A percentile compares a stretch with the other conserved stretches of the same genome.
Evolutionary conservation across 2,797 vertebrate species (phyloP).

Genomic region (Leptodactylus fallax): DNA sequence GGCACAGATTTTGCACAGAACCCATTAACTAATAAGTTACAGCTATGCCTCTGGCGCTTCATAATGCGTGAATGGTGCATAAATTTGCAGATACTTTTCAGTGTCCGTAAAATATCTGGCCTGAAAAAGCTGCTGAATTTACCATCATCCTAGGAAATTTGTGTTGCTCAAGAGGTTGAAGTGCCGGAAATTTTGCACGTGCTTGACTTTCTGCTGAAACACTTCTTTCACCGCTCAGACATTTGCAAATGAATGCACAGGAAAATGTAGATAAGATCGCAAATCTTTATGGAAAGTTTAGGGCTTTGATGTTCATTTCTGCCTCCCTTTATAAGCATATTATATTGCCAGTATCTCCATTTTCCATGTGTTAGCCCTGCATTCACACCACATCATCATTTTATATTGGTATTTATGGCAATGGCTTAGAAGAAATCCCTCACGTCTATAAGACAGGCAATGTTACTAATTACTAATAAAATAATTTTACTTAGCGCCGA

Average conservation of each 20-base stretch:
- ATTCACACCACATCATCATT: not conserved
- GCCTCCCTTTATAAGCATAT: not conserved
- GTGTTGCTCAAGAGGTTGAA: not conserved
- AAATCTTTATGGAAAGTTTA: conserved; percentile 11
- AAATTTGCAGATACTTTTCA: no score
- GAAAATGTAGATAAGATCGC: conserved; percentile 1
- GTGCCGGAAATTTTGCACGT: not conserved
- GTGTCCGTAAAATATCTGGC: no score
- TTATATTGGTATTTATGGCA: not conserved
- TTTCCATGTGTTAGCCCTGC: not conserved
- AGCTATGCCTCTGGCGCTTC: no score
- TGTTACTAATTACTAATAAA: not conserved
- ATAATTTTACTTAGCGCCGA: no score
- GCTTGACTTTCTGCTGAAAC: not conserved
- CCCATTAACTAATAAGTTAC: no score
- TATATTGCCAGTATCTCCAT: not conserved
- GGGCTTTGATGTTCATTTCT: not conserved
- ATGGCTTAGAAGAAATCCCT: not conserved
- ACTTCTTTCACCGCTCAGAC: not conserved
- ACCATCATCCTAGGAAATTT: not conserved
- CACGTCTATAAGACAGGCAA: not conserved
- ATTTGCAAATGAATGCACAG: not conserved
- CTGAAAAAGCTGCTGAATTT: not conserved
- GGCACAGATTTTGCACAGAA: no score
- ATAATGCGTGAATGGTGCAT: no score